A percentile compares a stretch with the other conserved stretches of the same genome.
Evolutionary conservation across 2,797 vertebrate genomes (phyloP).

Genomic region (Phoxinus dragarum): DNA sequence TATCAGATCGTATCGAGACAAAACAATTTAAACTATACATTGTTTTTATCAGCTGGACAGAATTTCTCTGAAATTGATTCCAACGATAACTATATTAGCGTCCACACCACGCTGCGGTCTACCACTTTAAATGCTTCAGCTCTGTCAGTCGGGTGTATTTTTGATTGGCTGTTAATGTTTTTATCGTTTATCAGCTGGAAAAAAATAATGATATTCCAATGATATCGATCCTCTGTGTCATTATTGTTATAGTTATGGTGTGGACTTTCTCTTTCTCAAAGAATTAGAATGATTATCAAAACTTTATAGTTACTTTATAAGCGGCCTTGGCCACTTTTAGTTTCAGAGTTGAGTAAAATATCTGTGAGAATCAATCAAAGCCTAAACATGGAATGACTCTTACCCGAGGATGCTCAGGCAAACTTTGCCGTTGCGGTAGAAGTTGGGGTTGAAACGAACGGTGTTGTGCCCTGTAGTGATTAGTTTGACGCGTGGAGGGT

Average conservation of each 20-base stretch:
- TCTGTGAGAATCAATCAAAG: background rate
- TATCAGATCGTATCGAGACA: background rate
- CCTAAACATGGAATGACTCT: conserved; percentile 61
- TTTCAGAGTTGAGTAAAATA: background rate
- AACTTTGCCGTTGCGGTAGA: conserved; percentile 99
- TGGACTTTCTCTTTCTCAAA: background rate
- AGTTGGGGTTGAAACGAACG: conserved; percentile 99
- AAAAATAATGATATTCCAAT: too few relatives aligned
- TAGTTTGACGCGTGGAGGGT: conserved; percentile 96
- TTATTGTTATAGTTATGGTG: background rate
- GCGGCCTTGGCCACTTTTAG: background rate
- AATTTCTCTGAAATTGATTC: background rate
- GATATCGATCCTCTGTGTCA: background rate
- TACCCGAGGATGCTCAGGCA: conserved; percentile 99
- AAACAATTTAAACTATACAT: background rate
- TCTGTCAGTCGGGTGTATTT: background rate
- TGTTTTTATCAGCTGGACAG: background rate
- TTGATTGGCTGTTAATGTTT: background rate
- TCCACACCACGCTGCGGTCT: background rate
- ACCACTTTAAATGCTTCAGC: background rate
- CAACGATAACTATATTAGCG: background rate
- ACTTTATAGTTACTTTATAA: background rate
- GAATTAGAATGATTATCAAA: background rate
- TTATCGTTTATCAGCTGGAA: background rate
- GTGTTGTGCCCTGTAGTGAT: conserved; percentile 99